These are phyloP conservation scores for Cantharis rustica DNA, from an alignment of 2,888 invertebrate genomes.

Conservation along the genomic window DNA sequence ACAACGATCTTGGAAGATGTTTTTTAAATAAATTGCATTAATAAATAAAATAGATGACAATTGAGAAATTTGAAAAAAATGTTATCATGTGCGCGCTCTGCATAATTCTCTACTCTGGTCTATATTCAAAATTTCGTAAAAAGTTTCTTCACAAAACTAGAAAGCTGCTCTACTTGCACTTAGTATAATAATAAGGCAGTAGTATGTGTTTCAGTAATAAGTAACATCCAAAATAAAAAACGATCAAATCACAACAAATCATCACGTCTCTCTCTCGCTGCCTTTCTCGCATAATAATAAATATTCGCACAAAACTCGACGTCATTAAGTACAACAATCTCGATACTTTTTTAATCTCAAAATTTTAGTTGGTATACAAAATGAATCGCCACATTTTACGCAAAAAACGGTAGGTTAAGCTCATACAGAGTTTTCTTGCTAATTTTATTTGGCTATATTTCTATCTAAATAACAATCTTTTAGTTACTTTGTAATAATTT, in stretches of 20 bases:
- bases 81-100: background rate
- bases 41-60: background rate
- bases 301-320: background rate
- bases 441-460: conserved; percentile 29
- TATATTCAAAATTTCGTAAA: background rate
- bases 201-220: conserved; percentile 18
- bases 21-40: background rate
- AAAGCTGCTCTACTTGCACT: conserved; percentile 26
- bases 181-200: conserved; percentile 38
- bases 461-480: conserved; percentile 28
- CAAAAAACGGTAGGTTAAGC: conserved; percentile 23
- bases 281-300: background rate
- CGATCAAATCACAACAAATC: conserved; percentile 1
- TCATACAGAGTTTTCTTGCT: conserved; percentile 26
- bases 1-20: background rate
- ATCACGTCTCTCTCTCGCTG: background rate
- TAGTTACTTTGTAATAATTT: conserved; percentile 14
- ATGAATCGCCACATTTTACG: conserved; percentile 7
- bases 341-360: background rate
- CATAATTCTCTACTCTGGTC: background rate
- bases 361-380: conserved; percentile 13
- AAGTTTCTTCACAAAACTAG: background rate
- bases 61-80: background rate
- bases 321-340: conserved; percentile 10
- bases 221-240: conserved; percentile 15